These are phyloP conservation scores for Hippolais icterina DNA, from an alignment of 2,113 vertebrate species.

Conservation along the genomic window DNA sequence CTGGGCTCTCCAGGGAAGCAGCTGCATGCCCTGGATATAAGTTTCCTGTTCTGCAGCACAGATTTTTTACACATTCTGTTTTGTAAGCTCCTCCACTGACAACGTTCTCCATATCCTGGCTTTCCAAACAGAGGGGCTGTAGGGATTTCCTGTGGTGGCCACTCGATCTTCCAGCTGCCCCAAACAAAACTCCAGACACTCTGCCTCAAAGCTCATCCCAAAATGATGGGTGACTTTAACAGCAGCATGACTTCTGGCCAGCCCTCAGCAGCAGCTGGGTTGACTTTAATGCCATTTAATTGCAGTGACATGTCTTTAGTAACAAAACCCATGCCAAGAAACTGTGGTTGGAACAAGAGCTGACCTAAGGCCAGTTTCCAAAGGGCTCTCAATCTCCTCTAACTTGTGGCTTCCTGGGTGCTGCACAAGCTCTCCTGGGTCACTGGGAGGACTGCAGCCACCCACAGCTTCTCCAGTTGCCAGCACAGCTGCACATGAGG, in stretches of 20 bases:
- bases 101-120: rapidly evolving
- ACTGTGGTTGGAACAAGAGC: neutral
- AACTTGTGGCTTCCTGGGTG: neutral
- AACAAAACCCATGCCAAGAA: neutral
- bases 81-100: neutral
- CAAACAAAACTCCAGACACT: neutral
- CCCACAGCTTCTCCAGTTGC: neutral
- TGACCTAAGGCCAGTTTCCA: neutral
- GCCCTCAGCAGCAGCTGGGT: neutral
- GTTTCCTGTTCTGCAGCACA: neutral
- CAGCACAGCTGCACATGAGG: rapidly evolving
- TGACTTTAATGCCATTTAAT: neutral
- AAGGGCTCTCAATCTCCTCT: neutral
- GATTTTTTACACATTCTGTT: neutral
- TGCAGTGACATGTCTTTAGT: neutral
- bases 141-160: neutral
- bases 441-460: neutral
- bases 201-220: neutral
- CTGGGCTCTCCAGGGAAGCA: neutral
- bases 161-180: neutral
- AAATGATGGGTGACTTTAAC: neutral
- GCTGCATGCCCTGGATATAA: neutral
- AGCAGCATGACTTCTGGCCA: neutral
- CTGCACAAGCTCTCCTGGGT: neutral
- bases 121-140: neutral